Evolutionary conservation across 2,888 invertebrate genomes (phyloP).

Genomic region (Dilophus febrilis): DNA sequence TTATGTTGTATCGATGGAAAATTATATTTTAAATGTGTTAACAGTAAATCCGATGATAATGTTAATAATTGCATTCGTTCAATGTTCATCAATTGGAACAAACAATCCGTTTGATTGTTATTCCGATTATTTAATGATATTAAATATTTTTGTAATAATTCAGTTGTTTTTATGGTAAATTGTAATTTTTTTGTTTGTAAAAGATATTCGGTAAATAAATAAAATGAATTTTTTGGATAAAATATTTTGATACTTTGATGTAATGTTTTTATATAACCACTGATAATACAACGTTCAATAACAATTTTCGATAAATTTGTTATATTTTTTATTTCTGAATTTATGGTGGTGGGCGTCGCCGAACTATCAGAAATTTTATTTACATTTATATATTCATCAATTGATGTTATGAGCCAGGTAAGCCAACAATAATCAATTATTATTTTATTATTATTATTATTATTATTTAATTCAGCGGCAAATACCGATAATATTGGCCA

Average conservation of each 20-base stretch:
- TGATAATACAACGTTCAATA: constrained; percentile 26
- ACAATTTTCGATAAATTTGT: constrained; percentile 19
- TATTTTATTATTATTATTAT: no score
- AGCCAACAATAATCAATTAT: constrained; percentile 27
- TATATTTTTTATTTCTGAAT: constrained; percentile 14
- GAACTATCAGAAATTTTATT: not conserved
- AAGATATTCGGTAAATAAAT: constrained; percentile 40
- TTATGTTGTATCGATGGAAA: constrained; percentile 47
- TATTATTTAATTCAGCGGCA: constrained; percentile 18
- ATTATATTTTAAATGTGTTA: constrained; percentile 39
- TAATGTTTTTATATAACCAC: constrained; percentile 41
- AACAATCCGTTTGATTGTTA: constrained; percentile 25
- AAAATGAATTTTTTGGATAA: constrained; percentile 47
- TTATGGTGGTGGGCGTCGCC: no score
- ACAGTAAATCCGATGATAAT: constrained; percentile 39
- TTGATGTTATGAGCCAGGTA: constrained; percentile 18
- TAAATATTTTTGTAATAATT: constrained; percentile 22
- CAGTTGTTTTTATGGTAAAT: constrained; percentile 32
- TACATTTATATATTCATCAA: not conserved
- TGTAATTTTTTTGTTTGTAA: constrained; percentile 33
- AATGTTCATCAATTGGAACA: no score
- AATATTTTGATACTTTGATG: constrained; percentile 51
- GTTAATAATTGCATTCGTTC: constrained; percentile 31
- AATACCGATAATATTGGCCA: constrained; percentile 24
- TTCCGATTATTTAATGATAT: constrained; percentile 24